Base-by-base conservation (phyloP, 2,797 vertebrate species). In the Philypnodon macrostomus region DNA sequence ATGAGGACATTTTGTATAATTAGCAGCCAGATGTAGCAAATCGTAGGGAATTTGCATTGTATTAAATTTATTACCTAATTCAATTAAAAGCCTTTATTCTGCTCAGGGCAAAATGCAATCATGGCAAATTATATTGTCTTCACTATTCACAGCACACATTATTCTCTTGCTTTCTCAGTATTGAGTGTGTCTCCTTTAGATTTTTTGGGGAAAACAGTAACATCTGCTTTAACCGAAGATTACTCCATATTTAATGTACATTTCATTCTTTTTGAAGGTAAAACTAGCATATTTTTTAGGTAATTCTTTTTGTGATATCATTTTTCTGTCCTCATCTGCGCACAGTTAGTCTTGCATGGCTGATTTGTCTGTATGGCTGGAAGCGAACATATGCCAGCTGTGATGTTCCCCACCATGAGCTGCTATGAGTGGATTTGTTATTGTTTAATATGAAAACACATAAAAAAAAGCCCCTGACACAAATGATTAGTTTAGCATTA, bases 321-420 rank as follows among this genome's bases (percentile, higher is more conserved):
- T 38, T 33, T 13, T 12, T 27, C 1, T 14, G 27, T 2, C n/a
- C 24, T 30, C 36, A 61, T 38, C 17, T 38, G 2, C 5, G 27
- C 31, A 36, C 15, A 24, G 19, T 5, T 63, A n/a, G 10, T 32
- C 46, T 41, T 30, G 58, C 32, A 38, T 47, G 56, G 7, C 15
- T 38, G 9, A 44, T 18, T 40, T 19, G 19, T 47, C 7, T 31
- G 29, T 34, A 24, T 51, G 34, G n/a, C 62, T 63, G 34, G 54
- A 40, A 34, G 49, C 10, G 9, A 33, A 39, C 27, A 15, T 18
- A 47, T 41, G 46, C 35, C 51, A 62, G 49, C 58, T 48, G 53
- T 36, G 27, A 35, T 47, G 33, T 34, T 53, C 26, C 32, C 7
- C 18, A 5, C 0, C 18, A 19, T 24, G 5, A 8, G 7, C 16